These are phyloP conservation scores for Ranitomeya imitator DNA, from an alignment of 2,113 vertebrate genomes.

Conservation along the genomic window DNA sequence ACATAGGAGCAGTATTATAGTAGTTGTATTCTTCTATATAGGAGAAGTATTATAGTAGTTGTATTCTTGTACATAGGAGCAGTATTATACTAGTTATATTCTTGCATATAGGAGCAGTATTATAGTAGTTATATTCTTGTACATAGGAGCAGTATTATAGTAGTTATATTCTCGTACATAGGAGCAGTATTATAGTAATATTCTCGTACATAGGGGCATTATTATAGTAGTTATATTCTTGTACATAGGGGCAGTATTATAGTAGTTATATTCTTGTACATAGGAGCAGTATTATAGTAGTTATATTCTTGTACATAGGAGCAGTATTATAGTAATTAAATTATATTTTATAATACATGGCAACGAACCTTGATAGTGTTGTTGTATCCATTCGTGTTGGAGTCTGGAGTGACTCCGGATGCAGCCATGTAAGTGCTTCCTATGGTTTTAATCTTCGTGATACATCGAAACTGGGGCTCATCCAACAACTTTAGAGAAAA, in stretches of 20 bases:
- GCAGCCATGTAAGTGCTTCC: slow-evolving; percentile 98
- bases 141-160: neutral
- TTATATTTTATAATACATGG: neutral
- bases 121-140: slow-evolving; percentile 5
- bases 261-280: too few species aligned
- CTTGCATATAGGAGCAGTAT: neutral
- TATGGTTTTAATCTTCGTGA: slow-evolving; percentile 97
- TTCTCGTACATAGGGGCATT: neutral
- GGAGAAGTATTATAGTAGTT: slow-evolving; percentile 1
- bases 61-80: slow-evolving; percentile 1
- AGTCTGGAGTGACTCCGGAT: slow-evolving; percentile 84
- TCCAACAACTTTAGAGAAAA: slow-evolving; percentile 81
- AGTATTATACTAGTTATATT: too few species aligned
- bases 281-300: too few species aligned
- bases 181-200: slow-evolving; percentile 4
- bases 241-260: neutral
- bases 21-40: too few species aligned
- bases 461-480: slow-evolving; percentile 89
- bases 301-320: too few species aligned
- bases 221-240: slow-evolving; percentile 2
- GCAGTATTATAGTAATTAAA: neutral
- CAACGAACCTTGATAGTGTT: slow-evolving; percentile 76
- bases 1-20: neutral
- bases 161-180: too few species aligned
- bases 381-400: slow-evolving; percentile 76